Conservation (phyloP, 2,797 vertebrate genomes). For the Sebastes hubbsi region DNA sequence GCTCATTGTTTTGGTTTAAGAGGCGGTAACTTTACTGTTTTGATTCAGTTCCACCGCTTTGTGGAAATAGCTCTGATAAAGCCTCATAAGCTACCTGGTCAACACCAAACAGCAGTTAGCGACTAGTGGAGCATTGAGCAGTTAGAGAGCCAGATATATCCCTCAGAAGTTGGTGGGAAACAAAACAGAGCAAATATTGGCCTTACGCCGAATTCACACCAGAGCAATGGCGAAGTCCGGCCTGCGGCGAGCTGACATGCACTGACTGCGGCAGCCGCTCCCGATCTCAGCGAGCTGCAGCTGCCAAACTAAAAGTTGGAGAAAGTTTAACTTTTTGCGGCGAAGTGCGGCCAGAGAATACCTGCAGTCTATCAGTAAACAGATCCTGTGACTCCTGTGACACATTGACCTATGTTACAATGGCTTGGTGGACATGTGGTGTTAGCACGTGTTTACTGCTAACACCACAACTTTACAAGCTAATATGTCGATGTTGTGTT, state of each 20-base stretch:
- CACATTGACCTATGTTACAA: too few relatives aligned
- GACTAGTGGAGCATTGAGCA: background rate
- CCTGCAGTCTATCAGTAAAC: too few relatives aligned
- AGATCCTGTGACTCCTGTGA: too few relatives aligned
- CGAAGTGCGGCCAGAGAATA: too few relatives aligned
- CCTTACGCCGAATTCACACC: background rate
- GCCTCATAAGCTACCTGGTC: background rate
- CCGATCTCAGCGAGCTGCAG: too few relatives aligned
- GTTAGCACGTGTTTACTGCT: background rate
- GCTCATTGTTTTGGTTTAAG: background rate
- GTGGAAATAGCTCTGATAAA: background rate
- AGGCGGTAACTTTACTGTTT: background rate
- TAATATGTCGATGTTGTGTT: background rate
- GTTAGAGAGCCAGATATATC: background rate
- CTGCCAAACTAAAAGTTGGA: too few relatives aligned
- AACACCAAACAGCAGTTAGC: background rate
- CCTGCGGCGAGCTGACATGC: too few relatives aligned
- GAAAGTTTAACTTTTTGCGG: too few relatives aligned
- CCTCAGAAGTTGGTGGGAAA: background rate
- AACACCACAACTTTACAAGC: background rate
- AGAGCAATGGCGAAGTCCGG: too few relatives aligned
- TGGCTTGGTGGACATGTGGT: too few relatives aligned
- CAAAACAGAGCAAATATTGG: background rate
- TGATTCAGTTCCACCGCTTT: background rate
- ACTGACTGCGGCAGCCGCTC: too few relatives aligned